A percentile compares a stretch with the other conserved stretches of the same genome.
These are phyloP conservation scores for Luscinia megarhynchos DNA, from an alignment of 2,797 vertebrate genomes.

Conservation along the genomic window DNA sequence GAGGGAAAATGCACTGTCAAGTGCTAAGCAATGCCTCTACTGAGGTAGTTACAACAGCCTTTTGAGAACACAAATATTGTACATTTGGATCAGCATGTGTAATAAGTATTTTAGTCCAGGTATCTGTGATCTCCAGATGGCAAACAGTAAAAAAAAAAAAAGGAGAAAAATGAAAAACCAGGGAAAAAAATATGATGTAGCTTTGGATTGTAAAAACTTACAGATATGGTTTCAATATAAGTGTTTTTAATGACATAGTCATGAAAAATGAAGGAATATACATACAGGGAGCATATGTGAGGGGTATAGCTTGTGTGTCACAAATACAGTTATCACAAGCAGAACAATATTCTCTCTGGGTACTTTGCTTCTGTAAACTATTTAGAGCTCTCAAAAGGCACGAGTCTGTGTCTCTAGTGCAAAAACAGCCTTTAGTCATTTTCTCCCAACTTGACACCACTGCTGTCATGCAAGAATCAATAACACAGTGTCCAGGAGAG, in stretches of 20 bases:
- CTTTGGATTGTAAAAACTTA: neutral
- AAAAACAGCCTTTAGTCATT: neutral
- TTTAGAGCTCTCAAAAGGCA: neutral
- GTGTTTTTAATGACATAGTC: neutral
- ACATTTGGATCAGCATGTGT: neutral
- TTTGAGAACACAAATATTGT: neutral
- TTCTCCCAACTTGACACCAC: neutral
- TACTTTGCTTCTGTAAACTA: neutral
- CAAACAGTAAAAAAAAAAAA: accelerated
- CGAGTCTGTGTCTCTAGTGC: neutral
- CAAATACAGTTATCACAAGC: neutral
- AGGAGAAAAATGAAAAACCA: accelerated
- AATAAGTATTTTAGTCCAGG: neutral
- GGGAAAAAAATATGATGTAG: accelerated
- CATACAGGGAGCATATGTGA: neutral
- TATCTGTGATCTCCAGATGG: neutral
- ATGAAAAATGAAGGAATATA: neutral
- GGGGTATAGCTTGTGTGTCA: neutral
- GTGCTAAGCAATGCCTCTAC: neutral
- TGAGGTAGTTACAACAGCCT: neutral
- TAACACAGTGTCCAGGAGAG: neutral
- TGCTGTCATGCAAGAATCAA: neutral
- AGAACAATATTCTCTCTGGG: neutral
- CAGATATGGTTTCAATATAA: neutral
- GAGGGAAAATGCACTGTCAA: neutral